A percentile compares a stretch with the other conserved stretches of the same genome.
Evolutionary conservation across 1,140 invertebrate genomes (phyloP).

Genomic region (Cydia amplana): DNA sequence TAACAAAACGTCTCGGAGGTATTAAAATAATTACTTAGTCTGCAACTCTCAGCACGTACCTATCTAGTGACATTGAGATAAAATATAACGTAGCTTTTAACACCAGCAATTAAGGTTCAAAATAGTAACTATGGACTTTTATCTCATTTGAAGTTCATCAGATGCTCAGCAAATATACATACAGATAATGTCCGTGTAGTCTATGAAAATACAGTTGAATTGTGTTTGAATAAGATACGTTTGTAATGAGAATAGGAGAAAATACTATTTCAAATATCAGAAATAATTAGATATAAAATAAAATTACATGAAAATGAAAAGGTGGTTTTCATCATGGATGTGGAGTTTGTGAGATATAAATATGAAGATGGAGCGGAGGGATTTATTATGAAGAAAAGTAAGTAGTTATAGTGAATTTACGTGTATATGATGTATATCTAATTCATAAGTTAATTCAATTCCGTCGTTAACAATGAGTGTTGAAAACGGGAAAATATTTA

Average conservation of each 20-base stretch:
- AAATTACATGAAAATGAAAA: not conserved
- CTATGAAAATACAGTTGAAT: constrained; percentile 14
- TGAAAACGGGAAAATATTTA: too few species aligned
- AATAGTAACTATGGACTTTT: not conserved
- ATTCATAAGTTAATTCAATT: not conserved
- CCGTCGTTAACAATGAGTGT: too few species aligned
- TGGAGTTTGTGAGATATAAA: constrained; percentile 63
- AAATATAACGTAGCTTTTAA: not conserved
- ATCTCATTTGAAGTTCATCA: constrained; percentile 24
- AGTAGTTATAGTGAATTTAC: constrained; percentile 38
- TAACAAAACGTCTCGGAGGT: not conserved
- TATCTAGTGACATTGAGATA: constrained; percentile 26
- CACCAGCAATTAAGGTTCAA: not conserved
- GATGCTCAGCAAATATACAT: constrained; percentile 27
- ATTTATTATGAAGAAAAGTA: constrained; percentile 61
- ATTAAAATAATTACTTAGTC: constrained; percentile 20
- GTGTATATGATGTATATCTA: not conserved
- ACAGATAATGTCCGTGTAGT: constrained; percentile 14
- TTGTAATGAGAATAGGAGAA: not conserved
- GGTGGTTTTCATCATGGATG: constrained; percentile 46
- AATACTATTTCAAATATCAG: not conserved
- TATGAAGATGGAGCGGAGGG: constrained; percentile 60
- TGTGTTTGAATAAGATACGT: not conserved
- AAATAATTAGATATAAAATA: not conserved
- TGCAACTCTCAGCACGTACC: constrained; percentile 9